These are phyloP conservation scores for Eunapius fragilis DNA, from an alignment of 37 sponge, comb jelly and placozoan genomes.

Conservation along the genomic window DNA sequence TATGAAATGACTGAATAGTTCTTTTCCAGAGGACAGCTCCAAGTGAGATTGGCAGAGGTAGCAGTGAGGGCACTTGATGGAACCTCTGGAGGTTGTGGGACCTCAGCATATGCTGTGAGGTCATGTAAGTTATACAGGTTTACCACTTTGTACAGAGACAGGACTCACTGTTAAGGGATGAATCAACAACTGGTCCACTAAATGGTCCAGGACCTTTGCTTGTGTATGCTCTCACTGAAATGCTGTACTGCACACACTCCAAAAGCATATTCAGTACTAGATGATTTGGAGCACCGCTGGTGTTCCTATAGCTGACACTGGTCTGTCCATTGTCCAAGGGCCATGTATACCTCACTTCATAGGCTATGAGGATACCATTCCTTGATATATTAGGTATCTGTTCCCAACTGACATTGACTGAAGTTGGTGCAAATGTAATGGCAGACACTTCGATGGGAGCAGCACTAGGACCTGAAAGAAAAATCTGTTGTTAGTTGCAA, in stretches of 20 bases:
- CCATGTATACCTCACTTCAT: neutral
- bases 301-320: neutral
- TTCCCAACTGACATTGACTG: neutral
- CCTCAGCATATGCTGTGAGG: neutral
- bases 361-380: neutral
- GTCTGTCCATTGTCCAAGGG: neutral
- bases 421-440: neutral
- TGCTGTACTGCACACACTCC: neutral
- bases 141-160: neutral
- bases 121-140: neutral
- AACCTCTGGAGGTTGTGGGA: neutral
- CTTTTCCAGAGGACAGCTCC: neutral
- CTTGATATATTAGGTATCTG: neutral
- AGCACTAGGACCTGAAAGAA: neutral
- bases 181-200: neutral
- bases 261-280: neutral
- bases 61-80: neutral
- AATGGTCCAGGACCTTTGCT: neutral
- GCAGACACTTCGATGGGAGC: neutral
- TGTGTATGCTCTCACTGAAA: neutral
- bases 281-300: neutral
- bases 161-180: neutral
- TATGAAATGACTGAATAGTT: neutral
- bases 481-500: no score
- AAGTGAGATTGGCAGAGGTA: neutral